These are phyloP conservation scores for Hoplostethus atlanticus DNA, from an alignment of 2,797 vertebrate genomes.

Conservation along the genomic window DNA sequence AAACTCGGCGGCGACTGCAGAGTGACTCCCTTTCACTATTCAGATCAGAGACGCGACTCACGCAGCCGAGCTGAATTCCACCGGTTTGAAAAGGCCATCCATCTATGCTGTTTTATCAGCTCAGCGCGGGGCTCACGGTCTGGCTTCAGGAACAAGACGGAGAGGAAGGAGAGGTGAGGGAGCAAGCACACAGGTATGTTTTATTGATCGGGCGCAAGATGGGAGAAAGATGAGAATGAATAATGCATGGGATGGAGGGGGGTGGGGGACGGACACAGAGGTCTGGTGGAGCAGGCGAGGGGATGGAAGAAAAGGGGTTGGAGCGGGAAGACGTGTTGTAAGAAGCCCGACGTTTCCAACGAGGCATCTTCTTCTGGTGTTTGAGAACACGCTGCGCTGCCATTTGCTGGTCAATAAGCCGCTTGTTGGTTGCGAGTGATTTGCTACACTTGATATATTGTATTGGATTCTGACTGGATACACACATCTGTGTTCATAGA, in stretches of 20 bases:
- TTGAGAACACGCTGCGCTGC: too few species aligned
- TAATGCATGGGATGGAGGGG: constrained; percentile 63
- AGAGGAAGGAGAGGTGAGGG: constrained; percentile 60
- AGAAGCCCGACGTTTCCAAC: constrained; percentile 8
- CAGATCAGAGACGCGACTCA: constrained; percentile 45
- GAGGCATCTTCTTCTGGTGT: background rate
- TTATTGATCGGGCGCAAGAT: constrained; percentile 78
- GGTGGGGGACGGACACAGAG: constrained; percentile 37
- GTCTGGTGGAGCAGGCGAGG: constrained; percentile 44
- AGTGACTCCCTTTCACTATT: constrained; percentile 7
- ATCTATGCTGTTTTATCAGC: constrained; percentile 62
- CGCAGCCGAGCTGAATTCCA: constrained; percentile 29
- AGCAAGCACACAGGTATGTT: constrained; percentile 73
- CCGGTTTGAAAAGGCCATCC: constrained; percentile 55
- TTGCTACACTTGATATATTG: too few species aligned
- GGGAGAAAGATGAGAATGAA: constrained; percentile 73
- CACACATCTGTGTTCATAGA: too few species aligned
- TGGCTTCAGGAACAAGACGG: constrained; percentile 44
- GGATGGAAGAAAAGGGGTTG: constrained; percentile 14
- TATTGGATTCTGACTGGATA: too few species aligned
- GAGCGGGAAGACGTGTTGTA: constrained; percentile 9
- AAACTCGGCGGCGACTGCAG: constrained; percentile 7
- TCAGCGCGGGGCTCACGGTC: constrained; percentile 39
- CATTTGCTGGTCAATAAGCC: too few species aligned
- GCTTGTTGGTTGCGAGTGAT: too few species aligned